These are phyloP conservation scores for Batillaria attramentaria DNA, from an alignment of 1,140 invertebrate species.

Conservation along the genomic window DNA sequence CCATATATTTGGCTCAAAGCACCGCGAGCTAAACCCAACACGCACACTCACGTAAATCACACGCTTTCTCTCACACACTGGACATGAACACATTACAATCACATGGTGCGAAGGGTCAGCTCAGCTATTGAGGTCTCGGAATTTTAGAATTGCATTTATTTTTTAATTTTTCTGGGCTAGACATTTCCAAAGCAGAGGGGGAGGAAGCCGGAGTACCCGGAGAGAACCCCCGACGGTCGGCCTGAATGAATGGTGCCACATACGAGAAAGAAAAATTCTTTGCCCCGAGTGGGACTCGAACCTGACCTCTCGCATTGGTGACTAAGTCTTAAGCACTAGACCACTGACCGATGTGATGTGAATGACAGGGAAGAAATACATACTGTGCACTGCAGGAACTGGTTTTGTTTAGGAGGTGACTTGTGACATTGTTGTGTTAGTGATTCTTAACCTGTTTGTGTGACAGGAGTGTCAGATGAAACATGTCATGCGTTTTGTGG, in stretches of 20 bases:
- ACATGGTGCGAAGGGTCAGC: not conserved
- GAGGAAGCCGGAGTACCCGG: too few species aligned
- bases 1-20: not conserved
- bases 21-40: too few species aligned
- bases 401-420: not conserved
- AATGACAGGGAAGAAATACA: not conserved
- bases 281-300: too few species aligned
- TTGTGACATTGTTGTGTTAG: not conserved
- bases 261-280: too few species aligned
- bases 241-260: too few species aligned
- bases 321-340: not conserved
- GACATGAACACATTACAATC: not conserved
- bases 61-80: not conserved
- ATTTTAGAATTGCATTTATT: too few species aligned
- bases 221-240: too few species aligned
- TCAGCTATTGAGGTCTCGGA: not conserved
- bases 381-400: not conserved
- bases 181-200: too few species aligned
- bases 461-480: constrained; percentile 29
- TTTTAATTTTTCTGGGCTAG: too few species aligned
- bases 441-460: not conserved
- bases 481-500: constrained; percentile 50
- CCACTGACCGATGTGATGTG: not conserved
- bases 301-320: not conserved
- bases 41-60: too few species aligned